Percentiles rank a stretch among this genome's conserved stretches.
These are phyloP conservation scores for Phoebastria nigripes DNA, from an alignment of 2,797 vertebrate species.

Conservation along the genomic window DNA sequence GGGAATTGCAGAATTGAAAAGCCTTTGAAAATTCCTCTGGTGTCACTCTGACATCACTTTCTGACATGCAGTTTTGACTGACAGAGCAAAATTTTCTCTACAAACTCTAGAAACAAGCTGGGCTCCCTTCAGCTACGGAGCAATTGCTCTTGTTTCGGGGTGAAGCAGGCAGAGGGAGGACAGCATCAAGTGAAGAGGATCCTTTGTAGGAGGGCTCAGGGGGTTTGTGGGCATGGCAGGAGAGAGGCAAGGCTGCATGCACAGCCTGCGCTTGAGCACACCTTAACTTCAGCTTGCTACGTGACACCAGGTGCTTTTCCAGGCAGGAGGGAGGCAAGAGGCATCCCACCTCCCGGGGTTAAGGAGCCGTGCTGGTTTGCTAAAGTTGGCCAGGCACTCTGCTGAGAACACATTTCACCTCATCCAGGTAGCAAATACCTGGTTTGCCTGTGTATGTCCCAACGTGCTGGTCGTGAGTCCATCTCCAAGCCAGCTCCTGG, in stretches of 20 bases:
- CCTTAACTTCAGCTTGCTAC: background rate
- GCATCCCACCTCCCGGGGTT: background rate
- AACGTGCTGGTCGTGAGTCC: accelerated
- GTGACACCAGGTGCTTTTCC: background rate
- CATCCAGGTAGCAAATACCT: background rate
- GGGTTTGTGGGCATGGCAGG: background rate
- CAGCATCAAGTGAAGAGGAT: background rate
- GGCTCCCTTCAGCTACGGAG: background rate
- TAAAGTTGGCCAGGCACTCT: background rate
- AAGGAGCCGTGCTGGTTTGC: background rate
- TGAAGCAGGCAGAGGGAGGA: background rate
- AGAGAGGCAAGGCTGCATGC: background rate
- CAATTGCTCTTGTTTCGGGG: background rate
- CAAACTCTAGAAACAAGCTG: background rate
- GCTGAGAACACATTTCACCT: background rate
- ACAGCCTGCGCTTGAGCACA: background rate
- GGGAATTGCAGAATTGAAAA: background rate
- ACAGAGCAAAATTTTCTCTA: background rate
- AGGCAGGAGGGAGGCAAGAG: background rate
- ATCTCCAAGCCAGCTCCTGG: background rate
- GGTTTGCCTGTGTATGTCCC: background rate
- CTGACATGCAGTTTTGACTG: background rate
- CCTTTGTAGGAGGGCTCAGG: background rate
- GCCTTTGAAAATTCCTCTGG: background rate
- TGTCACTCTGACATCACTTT: background rate